Evolutionary conservation across 2,797 vertebrate genomes (phyloP), one percentile per base, ranked within the genome.

Genomic region (Fratercula arctica): DNA sequence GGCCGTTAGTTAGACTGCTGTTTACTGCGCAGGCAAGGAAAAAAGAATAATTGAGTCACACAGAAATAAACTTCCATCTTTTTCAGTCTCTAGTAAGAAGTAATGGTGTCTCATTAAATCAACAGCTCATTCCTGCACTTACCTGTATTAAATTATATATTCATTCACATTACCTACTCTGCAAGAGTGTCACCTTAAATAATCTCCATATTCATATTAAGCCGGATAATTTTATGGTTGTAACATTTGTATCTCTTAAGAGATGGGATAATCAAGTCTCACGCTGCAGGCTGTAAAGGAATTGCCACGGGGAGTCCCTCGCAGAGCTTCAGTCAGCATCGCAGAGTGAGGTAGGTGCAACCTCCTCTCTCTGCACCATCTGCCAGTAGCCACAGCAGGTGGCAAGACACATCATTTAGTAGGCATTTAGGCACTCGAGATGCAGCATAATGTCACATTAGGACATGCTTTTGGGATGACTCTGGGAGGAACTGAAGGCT

Each of bases 141-240:
- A 89, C 31, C 56, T 82, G 63, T 70, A 89, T 95, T 89, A 95
- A 93, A 96, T 95, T 95, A 93, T 21, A 68, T 82, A 93, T 94
- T 95, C 72, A 63, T 79, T 79, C 43, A 31, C 21, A 39, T 77
- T 91, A 83, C 25, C 69, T 66, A 33, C 28, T 74, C 69, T 84
- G 66, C 50, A 87, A 80, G 6, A 43, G 15, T 18, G 26, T 66
- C 19, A 3, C 53, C 46, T 91, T 74, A 77, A 67, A 87, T 90
- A 81, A 80, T 60, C 37, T 76, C 81, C 54, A 39, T 92, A 90
- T 74, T 78, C 39, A 29, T 76, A 43, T 39, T 60, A 81, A 70
- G 33, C 21, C 43, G 63, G 33, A 82, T 86, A 72, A 79, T 77
- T 95, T 94, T 67, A 74, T 59, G 56, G 39, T 29, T 90, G 41